Conservation (phyloP, 2,888 invertebrate genomes). For the Zaprionus bogoriensis region DNA sequence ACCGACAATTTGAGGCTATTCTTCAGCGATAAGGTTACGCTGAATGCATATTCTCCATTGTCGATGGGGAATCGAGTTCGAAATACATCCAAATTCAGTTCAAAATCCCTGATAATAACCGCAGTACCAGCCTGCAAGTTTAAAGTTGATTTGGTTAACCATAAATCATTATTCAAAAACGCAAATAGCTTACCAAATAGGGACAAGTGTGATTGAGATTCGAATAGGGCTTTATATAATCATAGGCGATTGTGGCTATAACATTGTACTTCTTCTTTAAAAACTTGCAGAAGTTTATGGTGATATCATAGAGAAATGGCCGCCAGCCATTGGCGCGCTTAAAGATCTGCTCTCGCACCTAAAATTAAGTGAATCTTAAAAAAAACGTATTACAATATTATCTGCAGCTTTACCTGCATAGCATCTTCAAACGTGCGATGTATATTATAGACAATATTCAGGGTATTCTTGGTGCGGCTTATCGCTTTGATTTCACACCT, state of each 20-base stretch:
- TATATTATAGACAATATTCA: neutral
- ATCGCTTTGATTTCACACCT: constrained; percentile 11
- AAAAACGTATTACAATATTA: neutral
- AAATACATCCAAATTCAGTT: neutral
- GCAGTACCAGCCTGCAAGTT: no score
- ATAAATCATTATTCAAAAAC: no score
- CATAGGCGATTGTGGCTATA: neutral
- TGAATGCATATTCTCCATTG: neutral
- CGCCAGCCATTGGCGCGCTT: constrained; percentile 4
- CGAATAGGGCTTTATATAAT: neutral
- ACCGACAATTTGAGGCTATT: no score
- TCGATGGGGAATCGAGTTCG: neutral
- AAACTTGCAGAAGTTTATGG: neutral
- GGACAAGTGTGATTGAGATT: constrained; percentile 1
- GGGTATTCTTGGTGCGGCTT: neutral
- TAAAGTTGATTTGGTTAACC: neutral
- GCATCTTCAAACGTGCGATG: no score
- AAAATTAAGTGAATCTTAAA: neutral
- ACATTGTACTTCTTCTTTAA: neutral
- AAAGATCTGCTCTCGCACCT: constrained; percentile 7
- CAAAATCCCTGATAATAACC: no score
- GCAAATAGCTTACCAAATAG: neutral
- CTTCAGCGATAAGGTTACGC: no score
- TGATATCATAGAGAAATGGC: neutral
- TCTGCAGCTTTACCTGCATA: no score